Base-by-base conservation (phyloP, 2,888 invertebrate genomes). In the Strigamia transsilvanica region DNA sequence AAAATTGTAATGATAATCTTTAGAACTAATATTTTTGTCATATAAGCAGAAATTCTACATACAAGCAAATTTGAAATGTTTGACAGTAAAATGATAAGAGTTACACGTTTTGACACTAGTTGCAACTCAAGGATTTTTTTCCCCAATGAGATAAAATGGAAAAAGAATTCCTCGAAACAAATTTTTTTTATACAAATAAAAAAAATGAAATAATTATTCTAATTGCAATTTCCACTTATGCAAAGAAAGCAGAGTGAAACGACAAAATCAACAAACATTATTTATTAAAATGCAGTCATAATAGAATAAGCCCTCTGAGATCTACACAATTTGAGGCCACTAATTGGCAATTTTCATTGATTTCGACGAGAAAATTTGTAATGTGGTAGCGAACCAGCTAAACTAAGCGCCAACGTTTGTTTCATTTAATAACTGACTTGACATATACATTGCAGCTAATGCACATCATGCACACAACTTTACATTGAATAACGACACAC, bases 301-400 rank as follows among this genome's bases (percentile, higher is more conserved):
- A 46, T 46, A 46, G 46, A 46, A 46, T 46, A 46, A 46, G 46
- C n/a, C 13, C 46, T n/a, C 9, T n/a, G 46, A 46, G 46, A n/a
- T 46, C 46, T 46, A 13, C 46, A 46, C n/a, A 46, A 46, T 46
- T 46, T 46, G 46, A n/a, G 15, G 46, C 46, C 46, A 46, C 46
- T 46, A 46, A 46, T 46, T 46, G 46, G n/a, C 15, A 46, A 46
- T 46, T 46, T 46, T 46, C n/a, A 46, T 46, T n/a, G 46, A 46
- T 46, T 46, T 46, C 46, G 46, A 9, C 15, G n/a, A 46, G 13
- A 15, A 46, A 46, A 46, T 46, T n/a, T 46, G 46, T 46, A 46
- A 46, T 46, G 38, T 38, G 38, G 38, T 38, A 38, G 38, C 38
- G 38, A 38, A 38, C 10, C 38, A 4, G 2, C 38, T 9, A 10